Conservation (phyloP, 2,888 invertebrate genomes). For the Hirtodrosophila duncani region DNA sequence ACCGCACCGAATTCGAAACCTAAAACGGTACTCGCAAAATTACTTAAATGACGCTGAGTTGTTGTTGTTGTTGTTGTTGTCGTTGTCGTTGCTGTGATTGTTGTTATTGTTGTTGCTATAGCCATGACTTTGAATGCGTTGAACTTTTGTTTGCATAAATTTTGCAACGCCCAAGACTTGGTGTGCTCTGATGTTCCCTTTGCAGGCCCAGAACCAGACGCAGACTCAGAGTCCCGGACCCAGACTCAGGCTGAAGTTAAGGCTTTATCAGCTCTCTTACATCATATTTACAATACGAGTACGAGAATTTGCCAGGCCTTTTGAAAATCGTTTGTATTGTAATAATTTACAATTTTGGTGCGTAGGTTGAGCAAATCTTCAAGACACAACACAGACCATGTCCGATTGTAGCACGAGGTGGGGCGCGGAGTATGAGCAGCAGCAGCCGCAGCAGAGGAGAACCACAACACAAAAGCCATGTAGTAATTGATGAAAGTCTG, state of each 20-base stretch:
- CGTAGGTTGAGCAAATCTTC: slow-evolving; percentile 51
- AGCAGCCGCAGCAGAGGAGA: too few relatives aligned
- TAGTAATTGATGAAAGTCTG: slow-evolving; percentile 72
- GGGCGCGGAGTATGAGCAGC: too few relatives aligned
- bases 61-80: slow-evolving; percentile 23
- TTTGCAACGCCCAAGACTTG: slow-evolving; percentile 15
- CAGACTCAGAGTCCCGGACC: slow-evolving; percentile 25
- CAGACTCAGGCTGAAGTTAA: too few relatives aligned
- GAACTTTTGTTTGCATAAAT: slow-evolving; percentile 39
- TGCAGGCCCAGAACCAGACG: slow-evolving; percentile 24
- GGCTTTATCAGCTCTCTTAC: slow-evolving; percentile 57
- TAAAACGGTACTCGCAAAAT: slow-evolving; percentile 66
- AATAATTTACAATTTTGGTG: slow-evolving; percentile 67
- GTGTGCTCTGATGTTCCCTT: slow-evolving; percentile 25
- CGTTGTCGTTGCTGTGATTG: slow-evolving; percentile 10
- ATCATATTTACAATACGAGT: slow-evolving; percentile 54
- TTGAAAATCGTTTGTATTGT: slow-evolving; percentile 71
- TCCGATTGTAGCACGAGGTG: slow-evolving; percentile 9
- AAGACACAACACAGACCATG: slow-evolving; percentile 19
- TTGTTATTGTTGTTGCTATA: slow-evolving; percentile 1
- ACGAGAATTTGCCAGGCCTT: slow-evolving; percentile 40
- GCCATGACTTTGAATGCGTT: slow-evolving; percentile 62
- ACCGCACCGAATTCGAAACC: slow-evolving; percentile 15
- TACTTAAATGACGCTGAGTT: slow-evolving; percentile 51
- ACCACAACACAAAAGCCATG: slow-evolving; percentile 27